Evolutionary conservation across 2,888 invertebrate genomes (phyloP).

Genomic region (Amphiduros pacificus): DNA sequence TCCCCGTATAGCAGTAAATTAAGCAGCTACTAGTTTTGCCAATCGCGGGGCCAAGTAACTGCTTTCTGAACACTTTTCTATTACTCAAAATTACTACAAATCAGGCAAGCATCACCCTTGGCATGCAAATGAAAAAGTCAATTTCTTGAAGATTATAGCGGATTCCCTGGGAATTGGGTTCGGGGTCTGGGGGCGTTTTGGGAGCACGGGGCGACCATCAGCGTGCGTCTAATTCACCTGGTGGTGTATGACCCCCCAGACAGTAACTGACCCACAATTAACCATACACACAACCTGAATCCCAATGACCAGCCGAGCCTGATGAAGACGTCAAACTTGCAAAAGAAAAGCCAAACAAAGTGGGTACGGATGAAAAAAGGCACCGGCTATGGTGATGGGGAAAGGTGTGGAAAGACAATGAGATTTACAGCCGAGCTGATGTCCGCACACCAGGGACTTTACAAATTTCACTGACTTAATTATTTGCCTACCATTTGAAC

Average conservation of each 20-base stretch:
- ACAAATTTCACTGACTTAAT: no score
- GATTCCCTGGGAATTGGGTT: neutral
- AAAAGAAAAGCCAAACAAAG: no score
- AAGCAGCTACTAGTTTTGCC: conserved; percentile 1
- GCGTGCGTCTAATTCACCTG: neutral
- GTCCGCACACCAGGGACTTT: no score
- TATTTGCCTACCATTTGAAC: no score
- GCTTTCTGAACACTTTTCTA: neutral
- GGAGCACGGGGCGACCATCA: neutral
- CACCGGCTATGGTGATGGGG: no score
- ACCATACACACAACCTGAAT: no score
- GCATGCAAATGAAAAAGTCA: conserved; percentile 8
- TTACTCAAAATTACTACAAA: conserved; percentile 12
- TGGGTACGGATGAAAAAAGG: no score
- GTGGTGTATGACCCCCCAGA: no score
- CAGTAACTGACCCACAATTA: conserved; percentile 4
- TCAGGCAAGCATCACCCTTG: neutral
- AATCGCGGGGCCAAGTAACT: neutral
- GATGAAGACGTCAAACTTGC: no score
- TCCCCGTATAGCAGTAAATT: conserved; percentile 2
- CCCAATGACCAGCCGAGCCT: neutral
- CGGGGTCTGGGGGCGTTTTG: neutral
- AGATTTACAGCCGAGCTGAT: no score
- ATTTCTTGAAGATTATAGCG: neutral
- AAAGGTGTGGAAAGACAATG: no score